Evolutionary conservation across 2,113 vertebrate species (phyloP).

Genomic region (Neodon shergylaensis): DNA sequence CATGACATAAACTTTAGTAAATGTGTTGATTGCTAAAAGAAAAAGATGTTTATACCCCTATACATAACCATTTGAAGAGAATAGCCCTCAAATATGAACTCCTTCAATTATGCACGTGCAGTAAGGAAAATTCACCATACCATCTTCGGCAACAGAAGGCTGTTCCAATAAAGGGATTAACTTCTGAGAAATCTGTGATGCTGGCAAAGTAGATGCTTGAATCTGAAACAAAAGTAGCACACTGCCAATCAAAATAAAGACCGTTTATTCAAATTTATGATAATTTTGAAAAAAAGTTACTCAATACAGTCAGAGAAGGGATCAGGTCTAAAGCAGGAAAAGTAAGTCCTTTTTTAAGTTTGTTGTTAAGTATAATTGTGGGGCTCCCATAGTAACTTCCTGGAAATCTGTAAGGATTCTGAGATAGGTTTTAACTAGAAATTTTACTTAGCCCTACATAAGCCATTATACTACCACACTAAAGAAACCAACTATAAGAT

Average conservation of each 20-base stretch:
- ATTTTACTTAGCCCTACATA: not conserved
- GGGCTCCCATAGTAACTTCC: conserved; percentile 7
- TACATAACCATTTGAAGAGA: not conserved
- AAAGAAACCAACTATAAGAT: not conserved
- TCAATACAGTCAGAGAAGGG: not conserved
- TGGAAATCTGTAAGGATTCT: not conserved
- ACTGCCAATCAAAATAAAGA: not conserved
- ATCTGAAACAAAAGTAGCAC: conserved; percentile 83
- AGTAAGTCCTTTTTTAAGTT: conserved; percentile 9
- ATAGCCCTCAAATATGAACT: conserved; percentile 37
- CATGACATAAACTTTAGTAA: not conserved
- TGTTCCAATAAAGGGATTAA: conserved; percentile 87
- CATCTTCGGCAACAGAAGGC: conserved; percentile 82
- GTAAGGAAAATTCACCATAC: conserved; percentile 60
- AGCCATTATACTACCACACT: too few species aligned
- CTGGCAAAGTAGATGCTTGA: conserved; percentile 82
- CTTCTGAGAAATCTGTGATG: conserved; percentile 88
- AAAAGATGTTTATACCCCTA: not conserved
- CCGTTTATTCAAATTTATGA: conserved; percentile 4
- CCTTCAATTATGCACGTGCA: not conserved
- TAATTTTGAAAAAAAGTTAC: not conserved
- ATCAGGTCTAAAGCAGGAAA: conserved; percentile 17
- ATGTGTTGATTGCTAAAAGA: not conserved
- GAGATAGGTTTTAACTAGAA: not conserved
- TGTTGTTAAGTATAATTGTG: not conserved